These are phyloP conservation scores for Meliscaeva auricollis DNA, from an alignment of 2,888 invertebrate genomes.

Conservation along the genomic window DNA sequence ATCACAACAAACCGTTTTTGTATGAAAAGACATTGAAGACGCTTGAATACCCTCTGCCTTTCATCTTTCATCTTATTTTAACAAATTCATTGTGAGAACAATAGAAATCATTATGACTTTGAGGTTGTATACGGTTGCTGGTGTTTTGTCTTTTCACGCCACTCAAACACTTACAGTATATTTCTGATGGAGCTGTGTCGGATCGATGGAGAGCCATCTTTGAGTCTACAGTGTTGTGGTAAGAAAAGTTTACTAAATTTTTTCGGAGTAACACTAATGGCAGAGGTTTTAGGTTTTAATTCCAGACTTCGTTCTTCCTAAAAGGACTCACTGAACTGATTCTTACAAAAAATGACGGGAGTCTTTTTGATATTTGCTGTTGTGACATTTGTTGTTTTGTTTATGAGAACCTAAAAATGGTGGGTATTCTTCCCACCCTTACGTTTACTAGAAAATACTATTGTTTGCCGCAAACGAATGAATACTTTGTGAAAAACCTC, in stretches of 20 bases:
- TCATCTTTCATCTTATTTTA: not conserved
- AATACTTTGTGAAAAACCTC: too few species aligned
- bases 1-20: slow-evolving; percentile 26
- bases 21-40: slow-evolving; percentile 2
- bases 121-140: slow-evolving; percentile 14
- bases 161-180: slow-evolving; percentile 29
- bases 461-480: too few species aligned
- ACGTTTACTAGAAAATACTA: too few species aligned
- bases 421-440: too few species aligned
- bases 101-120: slow-evolving; percentile 61
- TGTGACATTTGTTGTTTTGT: too few species aligned
- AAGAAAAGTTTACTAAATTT: not conserved
- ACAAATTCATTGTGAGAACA: slow-evolving; percentile 57
- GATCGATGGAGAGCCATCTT: not conserved
- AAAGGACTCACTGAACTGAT: too few species aligned
- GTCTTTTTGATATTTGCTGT: too few species aligned
- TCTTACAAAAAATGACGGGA: too few species aligned
- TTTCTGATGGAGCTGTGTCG: slow-evolving; percentile 1
- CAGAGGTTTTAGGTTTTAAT: too few species aligned
- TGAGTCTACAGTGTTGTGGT: not conserved
- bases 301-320: too few species aligned
- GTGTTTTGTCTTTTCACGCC: slow-evolving; percentile 45
- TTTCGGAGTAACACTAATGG: not conserved
- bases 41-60: not conserved
- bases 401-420: too few species aligned